Percentiles rank a stretch among this genome's conserved stretches.
Conservation (phyloP, 2,113 vertebrate genomes). For the Gambusia holbrooki region DNA sequence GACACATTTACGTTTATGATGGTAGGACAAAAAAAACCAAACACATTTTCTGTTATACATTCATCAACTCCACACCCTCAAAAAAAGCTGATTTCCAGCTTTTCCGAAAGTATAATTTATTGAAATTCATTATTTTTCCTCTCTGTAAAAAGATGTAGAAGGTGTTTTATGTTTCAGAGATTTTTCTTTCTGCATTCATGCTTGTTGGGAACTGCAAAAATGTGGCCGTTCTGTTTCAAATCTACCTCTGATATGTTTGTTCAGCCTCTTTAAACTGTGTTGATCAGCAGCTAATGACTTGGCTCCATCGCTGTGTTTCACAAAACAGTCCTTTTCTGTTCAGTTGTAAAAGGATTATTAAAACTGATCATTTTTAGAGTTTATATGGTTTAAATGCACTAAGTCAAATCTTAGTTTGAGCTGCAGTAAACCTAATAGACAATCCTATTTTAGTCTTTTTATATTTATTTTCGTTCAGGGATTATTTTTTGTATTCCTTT, state of each 20-base stretch:
- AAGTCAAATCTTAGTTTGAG: not conserved
- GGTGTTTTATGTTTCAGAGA: not conserved
- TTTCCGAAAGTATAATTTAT: not conserved
- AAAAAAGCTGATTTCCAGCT: not conserved
- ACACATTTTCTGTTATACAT: no score
- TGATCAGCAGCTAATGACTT: no score
- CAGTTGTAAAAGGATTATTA: not conserved
- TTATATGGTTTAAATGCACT: not conserved
- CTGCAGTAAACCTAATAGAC: not conserved
- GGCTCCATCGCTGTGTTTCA: not conserved
- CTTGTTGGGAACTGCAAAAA: not conserved
- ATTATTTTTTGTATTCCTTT: no score
- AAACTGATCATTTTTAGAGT: not conserved
- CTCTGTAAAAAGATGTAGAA: not conserved
- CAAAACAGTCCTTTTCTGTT: no score
- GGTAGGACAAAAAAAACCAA: no score
- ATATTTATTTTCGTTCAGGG: not conserved
- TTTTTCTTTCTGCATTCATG: not conserved
- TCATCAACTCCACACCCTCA: no score
- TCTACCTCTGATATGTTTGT: no score
- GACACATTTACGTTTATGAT: not conserved
- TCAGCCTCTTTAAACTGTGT: no score
- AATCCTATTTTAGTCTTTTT: not conserved
- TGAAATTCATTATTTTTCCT: no score
- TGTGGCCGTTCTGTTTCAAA: not conserved